A percentile compares a stretch with the other conserved stretches of the same genome.
Evolutionary conservation across 2,888 invertebrate species (phyloP).

Genomic region (Congeria kusceri): DNA sequence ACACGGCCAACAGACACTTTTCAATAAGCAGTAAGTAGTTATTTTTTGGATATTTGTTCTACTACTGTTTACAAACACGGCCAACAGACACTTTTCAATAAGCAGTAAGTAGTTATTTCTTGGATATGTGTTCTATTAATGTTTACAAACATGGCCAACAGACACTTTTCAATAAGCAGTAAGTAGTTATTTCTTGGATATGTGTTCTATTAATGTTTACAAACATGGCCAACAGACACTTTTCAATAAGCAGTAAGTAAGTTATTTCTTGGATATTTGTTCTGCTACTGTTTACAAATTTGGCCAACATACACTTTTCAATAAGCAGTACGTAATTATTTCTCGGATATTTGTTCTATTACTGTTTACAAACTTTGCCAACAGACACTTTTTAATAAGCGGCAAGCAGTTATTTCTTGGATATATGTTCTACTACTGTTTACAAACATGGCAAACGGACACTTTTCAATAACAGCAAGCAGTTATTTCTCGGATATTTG

Average conservation of each 20-base stretch:
- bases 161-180: not conserved
- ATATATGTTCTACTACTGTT: not conserved
- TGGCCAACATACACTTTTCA: not conserved
- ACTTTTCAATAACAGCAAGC: not conserved
- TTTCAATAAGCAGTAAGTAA: not conserved
- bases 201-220: not conserved
- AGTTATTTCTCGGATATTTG: not conserved
- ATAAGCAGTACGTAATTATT: too few relatives aligned
- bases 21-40: not conserved
- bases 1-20: not conserved
- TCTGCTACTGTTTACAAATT: not conserved
- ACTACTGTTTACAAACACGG: not conserved
- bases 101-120: not conserved
- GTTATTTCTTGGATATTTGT: not conserved
- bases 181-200: not conserved
- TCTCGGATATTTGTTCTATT: too few relatives aligned
- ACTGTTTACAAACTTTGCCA: too few relatives aligned
- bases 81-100: not conserved
- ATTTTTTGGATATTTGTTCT: not conserved
- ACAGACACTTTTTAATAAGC: too few relatives aligned
- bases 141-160: not conserved
- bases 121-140: not conserved
- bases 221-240: not conserved
- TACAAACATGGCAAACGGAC: not conserved
- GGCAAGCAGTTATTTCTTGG: not conserved